Percentiles rank a stretch among this genome's conserved stretches.
Evolutionary conservation across 1,140 invertebrate genomes (phyloP).

Genomic region (Drosophila malerkotliana): DNA sequence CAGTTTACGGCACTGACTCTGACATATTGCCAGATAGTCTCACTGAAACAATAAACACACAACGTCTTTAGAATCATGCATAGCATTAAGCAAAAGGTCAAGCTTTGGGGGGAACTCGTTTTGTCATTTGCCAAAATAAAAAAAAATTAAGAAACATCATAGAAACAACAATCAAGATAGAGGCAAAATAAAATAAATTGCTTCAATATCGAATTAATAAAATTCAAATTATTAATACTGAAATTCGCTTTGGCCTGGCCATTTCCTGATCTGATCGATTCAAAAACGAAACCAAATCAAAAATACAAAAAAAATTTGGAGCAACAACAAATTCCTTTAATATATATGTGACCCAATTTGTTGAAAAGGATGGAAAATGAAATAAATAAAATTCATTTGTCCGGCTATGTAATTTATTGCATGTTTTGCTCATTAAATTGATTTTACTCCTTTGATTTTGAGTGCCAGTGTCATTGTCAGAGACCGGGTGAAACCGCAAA

Average conservation of each 20-base stretch:
- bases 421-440: conserved; percentile 83
- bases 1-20: conserved; percentile 45
- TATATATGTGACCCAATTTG: conserved; percentile 64
- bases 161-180: background rate
- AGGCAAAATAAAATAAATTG: conserved; percentile 64
- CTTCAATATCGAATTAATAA: conserved; percentile 63
- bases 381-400: conserved; percentile 56
- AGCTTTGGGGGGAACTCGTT: conserved; percentile 57
- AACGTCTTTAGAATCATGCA: conserved; percentile 37
- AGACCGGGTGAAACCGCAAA: conserved; percentile 19
- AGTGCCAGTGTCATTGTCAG: conserved; percentile 82
- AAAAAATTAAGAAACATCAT: conserved; percentile 22
- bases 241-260: conserved; percentile 28
- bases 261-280: conserved; percentile 48
- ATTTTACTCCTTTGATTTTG: conserved; percentile 78
- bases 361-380: conserved; percentile 24
- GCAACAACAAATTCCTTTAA: conserved; percentile 26
- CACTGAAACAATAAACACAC: conserved; percentile 55
- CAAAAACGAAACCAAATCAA: conserved; percentile 6
- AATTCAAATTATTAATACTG: conserved; percentile 62
- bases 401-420: conserved; percentile 73
- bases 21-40: conserved; percentile 63
- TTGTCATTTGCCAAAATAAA: conserved; percentile 54
- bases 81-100: conserved; percentile 66
- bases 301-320: conserved; percentile 10